phyloP scores from a whole-genome alignment of 2,113 vertebrate species.

The Talpa occidentalis region DNA sequence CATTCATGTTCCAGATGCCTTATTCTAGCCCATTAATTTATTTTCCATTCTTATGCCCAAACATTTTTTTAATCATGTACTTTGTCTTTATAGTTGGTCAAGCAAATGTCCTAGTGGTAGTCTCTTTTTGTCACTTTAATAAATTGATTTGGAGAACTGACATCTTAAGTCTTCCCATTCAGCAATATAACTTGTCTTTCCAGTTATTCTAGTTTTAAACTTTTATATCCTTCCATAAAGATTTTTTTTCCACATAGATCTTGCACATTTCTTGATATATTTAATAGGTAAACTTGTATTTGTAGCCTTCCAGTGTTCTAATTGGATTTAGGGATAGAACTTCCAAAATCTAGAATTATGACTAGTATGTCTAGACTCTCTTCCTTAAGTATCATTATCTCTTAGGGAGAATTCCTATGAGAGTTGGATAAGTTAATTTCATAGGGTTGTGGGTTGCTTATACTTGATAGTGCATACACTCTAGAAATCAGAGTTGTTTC shows the following conservation, averaged over 20 bases:
- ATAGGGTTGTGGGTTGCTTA: neutral
- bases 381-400: neutral
- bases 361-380: neutral
- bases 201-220: neutral
- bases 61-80: neutral
- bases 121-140: neutral
- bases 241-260: neutral
- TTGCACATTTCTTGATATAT: neutral
- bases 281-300: neutral
- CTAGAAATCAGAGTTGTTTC: conserved; percentile 10
- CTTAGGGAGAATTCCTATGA: neutral
- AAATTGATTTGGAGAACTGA: conserved; percentile 2
- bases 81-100: neutral
- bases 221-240: neutral
- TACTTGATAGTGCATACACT: neutral
- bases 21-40: neutral
- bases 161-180: neutral
- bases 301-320: neutral
- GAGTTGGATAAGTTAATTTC: neutral
- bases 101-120: neutral
- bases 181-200: conserved; percentile 20
- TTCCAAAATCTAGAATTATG: neutral
- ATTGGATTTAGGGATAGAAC: neutral
- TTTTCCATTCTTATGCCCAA: neutral
- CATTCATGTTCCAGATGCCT: neutral